Percentiles rank a stretch among this genome's conserved stretches.
Conservation (phyloP, 2,113 vertebrate species). For the Pholis gunnellus region DNA sequence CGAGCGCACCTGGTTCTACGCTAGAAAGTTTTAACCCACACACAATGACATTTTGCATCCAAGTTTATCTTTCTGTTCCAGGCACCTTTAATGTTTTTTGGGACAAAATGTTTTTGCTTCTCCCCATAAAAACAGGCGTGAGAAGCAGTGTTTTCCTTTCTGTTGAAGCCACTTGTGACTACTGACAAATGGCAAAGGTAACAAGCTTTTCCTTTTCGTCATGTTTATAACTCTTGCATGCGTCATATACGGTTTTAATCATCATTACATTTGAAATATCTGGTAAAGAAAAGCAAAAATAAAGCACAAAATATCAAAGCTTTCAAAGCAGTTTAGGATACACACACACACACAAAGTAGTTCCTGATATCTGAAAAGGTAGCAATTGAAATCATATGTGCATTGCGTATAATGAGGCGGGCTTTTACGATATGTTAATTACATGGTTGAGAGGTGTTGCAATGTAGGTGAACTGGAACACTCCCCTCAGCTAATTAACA, state of each 20-base stretch:
- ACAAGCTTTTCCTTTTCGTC: not conserved
- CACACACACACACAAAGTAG: not conserved
- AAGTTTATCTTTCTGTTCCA: not conserved
- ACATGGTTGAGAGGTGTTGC: constrained; percentile 3
- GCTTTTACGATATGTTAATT: constrained; percentile 30
- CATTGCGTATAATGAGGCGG: constrained; percentile 30
- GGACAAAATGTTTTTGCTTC: not conserved
- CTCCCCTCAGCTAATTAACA: constrained; percentile 12
- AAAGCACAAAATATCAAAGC: not conserved
- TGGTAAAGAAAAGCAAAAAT: not conserved
- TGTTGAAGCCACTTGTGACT: not conserved
- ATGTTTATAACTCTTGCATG: not conserved
- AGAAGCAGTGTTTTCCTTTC: not conserved
- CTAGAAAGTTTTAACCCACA: constrained; percentile 8
- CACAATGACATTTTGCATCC: not conserved
- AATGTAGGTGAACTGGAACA: constrained; percentile 44
- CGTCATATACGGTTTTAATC: not conserved
- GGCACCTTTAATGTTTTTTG: constrained; percentile 9
- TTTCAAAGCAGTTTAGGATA: constrained; percentile 3
- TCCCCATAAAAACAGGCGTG: not conserved
- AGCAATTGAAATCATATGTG: constrained; percentile 41
- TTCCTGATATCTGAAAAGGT: not conserved
- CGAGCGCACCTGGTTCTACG: constrained; percentile 25
- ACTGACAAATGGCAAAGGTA: not conserved
- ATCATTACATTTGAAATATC: not conserved